Percentiles rank a stretch among this genome's conserved stretches.
Evolutionary conservation across 2,888 invertebrate genomes (phyloP).

Genomic region (Lepidocyrtoides sp.): DNA sequence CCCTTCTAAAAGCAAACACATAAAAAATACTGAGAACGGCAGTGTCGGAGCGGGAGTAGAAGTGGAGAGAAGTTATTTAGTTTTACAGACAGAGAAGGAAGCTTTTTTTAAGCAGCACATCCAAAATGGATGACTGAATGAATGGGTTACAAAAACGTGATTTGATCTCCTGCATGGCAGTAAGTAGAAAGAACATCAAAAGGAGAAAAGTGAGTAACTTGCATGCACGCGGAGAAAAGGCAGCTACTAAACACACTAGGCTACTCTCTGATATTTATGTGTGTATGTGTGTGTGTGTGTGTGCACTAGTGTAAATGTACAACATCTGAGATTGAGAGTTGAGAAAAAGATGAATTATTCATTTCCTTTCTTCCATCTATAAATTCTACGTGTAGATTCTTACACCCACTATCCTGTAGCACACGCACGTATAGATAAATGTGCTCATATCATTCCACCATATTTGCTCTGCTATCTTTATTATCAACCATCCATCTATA

Average conservation of each 20-base stretch:
- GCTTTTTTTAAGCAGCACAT: conserved; percentile 33
- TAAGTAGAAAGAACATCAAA: conserved; percentile 56
- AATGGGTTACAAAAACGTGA: conserved; percentile 64
- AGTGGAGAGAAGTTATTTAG: background rate
- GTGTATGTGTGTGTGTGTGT: background rate
- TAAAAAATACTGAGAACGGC: background rate
- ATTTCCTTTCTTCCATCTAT: conserved; percentile 68
- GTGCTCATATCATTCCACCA: background rate
- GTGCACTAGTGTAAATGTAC: conserved; percentile 57
- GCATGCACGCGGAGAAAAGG: background rate
- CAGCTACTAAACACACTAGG: background rate
- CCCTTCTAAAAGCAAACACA: background rate
- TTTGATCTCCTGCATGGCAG: conserved; percentile 62
- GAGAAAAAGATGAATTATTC: conserved; percentile 74
- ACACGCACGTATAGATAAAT: conserved; percentile 4
- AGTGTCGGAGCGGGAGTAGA: background rate
- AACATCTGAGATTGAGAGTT: conserved; percentile 78
- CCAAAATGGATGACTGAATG: conserved; percentile 65
- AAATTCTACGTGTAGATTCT: conserved; percentile 30
- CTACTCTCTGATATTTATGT: background rate
- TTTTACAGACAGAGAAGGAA: background rate
- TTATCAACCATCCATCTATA: conserved; percentile 62
- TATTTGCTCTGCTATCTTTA: conserved; percentile 37
- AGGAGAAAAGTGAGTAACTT: conserved; percentile 36
- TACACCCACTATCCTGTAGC: background rate